phyloP scores from a whole-genome alignment of 2,888 invertebrate species.

The Zhuqinia jingwanae region DNA sequence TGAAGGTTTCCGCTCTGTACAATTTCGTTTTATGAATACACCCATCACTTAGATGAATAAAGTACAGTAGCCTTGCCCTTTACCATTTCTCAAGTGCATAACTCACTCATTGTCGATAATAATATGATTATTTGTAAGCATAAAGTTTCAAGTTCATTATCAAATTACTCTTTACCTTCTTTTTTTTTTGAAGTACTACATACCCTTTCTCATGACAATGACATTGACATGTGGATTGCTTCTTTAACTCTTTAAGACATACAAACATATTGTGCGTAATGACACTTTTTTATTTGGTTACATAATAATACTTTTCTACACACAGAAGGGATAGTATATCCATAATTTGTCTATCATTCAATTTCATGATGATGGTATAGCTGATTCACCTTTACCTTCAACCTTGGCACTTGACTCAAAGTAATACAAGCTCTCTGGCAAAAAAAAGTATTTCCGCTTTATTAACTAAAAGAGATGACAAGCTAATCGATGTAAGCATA shows the following conservation, averaged over 20 bases:
- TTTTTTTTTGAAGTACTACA: too few species aligned
- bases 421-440: too few species aligned
- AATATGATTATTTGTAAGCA: not conserved
- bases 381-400: constrained; percentile 46
- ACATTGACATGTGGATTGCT: too few species aligned
- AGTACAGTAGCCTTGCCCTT: constrained; percentile 14
- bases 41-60: too few species aligned
- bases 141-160: constrained; percentile 34
- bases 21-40: too few species aligned
- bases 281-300: not conserved
- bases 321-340: not conserved
- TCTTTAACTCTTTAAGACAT: not conserved
- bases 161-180: not conserved
- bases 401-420: constrained; percentile 20
- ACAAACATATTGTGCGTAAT: not conserved
- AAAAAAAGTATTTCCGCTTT: too few species aligned
- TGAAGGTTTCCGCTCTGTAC: too few species aligned
- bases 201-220: too few species aligned
- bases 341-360: not conserved
- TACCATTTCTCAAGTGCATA: constrained; percentile 27
- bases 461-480: too few species aligned
- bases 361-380: not conserved
- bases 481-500: too few species aligned
- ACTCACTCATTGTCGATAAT: not conserved
- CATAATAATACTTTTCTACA: not conserved